These are phyloP conservation scores for Bubalus kerabau DNA, from an alignment of 2,113 vertebrate genomes.

Conservation along the genomic window DNA sequence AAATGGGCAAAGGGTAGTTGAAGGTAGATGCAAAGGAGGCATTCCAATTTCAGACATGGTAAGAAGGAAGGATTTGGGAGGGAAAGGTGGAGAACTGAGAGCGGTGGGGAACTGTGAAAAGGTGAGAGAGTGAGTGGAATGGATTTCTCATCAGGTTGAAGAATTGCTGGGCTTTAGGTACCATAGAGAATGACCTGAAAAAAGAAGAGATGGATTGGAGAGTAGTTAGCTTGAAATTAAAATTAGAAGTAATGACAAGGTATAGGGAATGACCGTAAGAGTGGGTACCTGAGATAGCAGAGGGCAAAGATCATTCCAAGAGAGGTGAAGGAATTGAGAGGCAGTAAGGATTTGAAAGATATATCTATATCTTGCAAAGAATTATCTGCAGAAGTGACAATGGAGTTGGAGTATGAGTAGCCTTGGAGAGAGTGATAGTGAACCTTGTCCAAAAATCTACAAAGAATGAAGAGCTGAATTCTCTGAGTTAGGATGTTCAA, in stretches of 20 bases:
- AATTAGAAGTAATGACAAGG: neutral
- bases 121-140: neutral
- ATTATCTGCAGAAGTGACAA: neutral
- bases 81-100: neutral
- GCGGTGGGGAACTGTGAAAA: neutral
- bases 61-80: neutral
- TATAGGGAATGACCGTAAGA: neutral
- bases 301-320: neutral
- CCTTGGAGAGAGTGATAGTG: neutral
- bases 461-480: neutral
- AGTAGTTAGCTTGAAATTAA: neutral
- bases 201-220: neutral
- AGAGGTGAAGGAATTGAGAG: neutral
- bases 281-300: neutral
- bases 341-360: neutral
- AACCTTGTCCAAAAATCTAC: neutral
- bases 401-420: neutral
- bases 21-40: neutral
- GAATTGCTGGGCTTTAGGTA: neutral
- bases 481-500: constrained; percentile 9
- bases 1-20: neutral
- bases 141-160: neutral
- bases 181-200: neutral
- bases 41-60: neutral
- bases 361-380: neutral